Percentiles rank a stretch among this genome's conserved stretches.
phyloP scores from a whole-genome alignment of 2,888 invertebrate genomes.

The Mythimna loreyi region DNA sequence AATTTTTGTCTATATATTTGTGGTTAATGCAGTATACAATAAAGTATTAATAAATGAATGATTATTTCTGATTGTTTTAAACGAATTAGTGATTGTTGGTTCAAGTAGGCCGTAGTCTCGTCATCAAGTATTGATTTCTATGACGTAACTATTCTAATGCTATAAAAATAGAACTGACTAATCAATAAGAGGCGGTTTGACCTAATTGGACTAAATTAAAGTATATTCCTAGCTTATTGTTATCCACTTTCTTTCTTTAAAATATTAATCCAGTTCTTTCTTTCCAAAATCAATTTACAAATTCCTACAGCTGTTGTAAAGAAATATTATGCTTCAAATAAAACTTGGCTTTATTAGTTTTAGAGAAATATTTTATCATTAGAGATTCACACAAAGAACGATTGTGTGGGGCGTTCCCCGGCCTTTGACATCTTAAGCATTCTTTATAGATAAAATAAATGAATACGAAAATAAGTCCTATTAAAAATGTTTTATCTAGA shows the following conservation, averaged over 20 bases:
- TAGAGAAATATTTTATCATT: slow-evolving; percentile 52
- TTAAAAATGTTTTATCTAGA: slow-evolving; percentile 54
- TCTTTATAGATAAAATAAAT: slow-evolving; percentile 56
- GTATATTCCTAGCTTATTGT: neutral
- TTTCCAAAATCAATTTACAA: slow-evolving; percentile 21
- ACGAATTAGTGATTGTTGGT: neutral
- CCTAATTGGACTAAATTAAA: neutral
- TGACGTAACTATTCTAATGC: neutral
- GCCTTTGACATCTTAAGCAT: slow-evolving; percentile 56
- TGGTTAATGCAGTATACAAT: no score
- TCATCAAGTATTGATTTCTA: slow-evolving; percentile 21
- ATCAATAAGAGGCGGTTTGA: slow-evolving; percentile 27
- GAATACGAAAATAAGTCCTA: slow-evolving; percentile 38
- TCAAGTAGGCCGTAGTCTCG: neutral
- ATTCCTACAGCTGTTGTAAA: slow-evolving; percentile 1
- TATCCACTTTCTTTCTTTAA: neutral
- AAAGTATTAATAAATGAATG: no score
- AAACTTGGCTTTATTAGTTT: slow-evolving; percentile 41
- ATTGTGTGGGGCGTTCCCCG: slow-evolving; percentile 40
- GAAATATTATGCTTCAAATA: slow-evolving; percentile 26
- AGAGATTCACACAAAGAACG: slow-evolving; percentile 43
- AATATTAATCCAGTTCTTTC: neutral
- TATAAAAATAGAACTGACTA: slow-evolving; percentile 30
- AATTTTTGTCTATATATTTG: no score
- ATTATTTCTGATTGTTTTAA: no score